Conservation (phyloP, 2,797 vertebrate species). For the Halcyon chelicuti region DNA sequence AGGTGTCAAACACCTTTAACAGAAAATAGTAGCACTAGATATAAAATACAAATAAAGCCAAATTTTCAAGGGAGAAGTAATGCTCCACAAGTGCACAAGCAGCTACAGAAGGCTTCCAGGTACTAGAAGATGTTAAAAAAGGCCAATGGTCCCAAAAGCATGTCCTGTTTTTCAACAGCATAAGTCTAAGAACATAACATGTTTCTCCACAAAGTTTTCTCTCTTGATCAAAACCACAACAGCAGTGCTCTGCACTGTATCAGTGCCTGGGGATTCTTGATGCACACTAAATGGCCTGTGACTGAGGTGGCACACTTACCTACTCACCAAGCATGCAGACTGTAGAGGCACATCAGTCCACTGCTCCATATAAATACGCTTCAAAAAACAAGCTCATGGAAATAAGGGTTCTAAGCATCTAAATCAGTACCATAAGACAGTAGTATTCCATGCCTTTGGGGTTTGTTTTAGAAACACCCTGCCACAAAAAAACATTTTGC, state of each 20-base stretch:
- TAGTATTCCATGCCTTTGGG: not conserved
- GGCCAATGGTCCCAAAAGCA: not conserved
- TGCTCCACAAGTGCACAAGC: not conserved
- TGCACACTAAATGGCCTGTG: not conserved
- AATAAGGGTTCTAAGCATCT: not conserved
- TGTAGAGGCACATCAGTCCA: not conserved
- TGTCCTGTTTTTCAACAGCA: not conserved
- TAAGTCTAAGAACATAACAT: not conserved
- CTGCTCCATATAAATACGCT: not conserved
- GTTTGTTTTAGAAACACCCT: not conserved
- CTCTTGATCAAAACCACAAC: not conserved
- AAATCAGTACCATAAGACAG: not conserved
- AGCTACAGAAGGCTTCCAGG: not conserved
- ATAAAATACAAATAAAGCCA: not conserved
- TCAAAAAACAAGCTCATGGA: not conserved
- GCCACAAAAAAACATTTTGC: not conserved
- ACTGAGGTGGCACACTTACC: not conserved
- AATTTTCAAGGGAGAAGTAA: not conserved
- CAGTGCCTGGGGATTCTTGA: not conserved
- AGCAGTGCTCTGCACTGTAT: not conserved
- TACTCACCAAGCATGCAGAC: not conserved
- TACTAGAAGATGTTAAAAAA: not conserved
- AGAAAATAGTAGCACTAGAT: not conserved
- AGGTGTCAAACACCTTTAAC: rapidly evolving
- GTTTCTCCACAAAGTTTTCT: not conserved